phyloP scores from a whole-genome alignment of 2,113 vertebrate genomes.

The Asarcornis scutulata region DNA sequence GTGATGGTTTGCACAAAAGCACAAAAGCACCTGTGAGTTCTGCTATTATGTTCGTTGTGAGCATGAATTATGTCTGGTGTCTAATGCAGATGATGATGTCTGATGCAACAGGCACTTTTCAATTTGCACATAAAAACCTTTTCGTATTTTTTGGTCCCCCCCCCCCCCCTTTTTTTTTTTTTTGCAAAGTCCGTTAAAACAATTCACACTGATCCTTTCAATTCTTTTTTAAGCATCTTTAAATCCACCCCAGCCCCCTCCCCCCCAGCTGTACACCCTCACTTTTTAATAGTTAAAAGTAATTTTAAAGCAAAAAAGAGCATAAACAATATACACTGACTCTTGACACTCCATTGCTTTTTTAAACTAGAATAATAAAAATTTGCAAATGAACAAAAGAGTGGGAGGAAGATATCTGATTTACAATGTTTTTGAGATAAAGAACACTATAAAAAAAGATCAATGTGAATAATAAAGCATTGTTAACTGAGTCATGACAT shows the following conservation, averaged over 20 bases:
- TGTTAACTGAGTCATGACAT: constrained; percentile 86
- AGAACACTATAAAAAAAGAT: constrained; percentile 83
- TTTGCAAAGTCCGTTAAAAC: neutral
- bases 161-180: neutral
- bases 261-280: constrained; percentile 27
- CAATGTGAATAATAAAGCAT: constrained; percentile 83
- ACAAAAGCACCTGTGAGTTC: neutral
- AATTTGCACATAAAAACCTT: neutral
- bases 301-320: constrained; percentile 74
- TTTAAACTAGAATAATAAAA: constrained; percentile 82
- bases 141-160: neutral
- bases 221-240: constrained; percentile 27
- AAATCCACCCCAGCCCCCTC: neutral
- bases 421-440: constrained; percentile 85
- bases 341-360: constrained; percentile 79
- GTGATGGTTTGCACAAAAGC: neutral
- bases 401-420: constrained; percentile 83
- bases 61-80: neutral
- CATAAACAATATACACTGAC: constrained; percentile 78
- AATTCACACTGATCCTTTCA: constrained; percentile 1
- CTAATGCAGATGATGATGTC: neutral
- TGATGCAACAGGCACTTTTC: neutral
- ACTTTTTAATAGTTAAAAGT: constrained; percentile 70
- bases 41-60: rapidly evolving
- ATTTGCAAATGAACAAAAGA: constrained; percentile 85